phyloP scores from a whole-genome alignment of 2,888 invertebrate genomes.

The Drosophila helvetica region DNA sequence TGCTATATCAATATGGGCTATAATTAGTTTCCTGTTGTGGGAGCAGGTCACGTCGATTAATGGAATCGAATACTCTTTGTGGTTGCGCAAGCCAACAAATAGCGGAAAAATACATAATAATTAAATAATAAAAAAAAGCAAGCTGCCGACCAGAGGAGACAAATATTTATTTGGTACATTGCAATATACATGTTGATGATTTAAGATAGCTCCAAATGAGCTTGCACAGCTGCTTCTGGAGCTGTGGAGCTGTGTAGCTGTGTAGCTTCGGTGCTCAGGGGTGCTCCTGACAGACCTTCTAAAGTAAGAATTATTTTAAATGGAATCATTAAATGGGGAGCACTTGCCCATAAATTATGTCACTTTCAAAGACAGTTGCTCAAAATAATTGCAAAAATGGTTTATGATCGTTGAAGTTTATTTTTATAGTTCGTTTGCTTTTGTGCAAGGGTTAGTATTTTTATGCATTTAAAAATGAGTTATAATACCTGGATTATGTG shows the following conservation, averaged over 20 bases:
- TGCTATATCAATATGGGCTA: constrained; percentile 27
- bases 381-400: background rate
- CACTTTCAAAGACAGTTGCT: background rate
- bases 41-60: constrained; percentile 57
- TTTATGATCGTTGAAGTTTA: background rate
- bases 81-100: constrained; percentile 29
- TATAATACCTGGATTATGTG: background rate
- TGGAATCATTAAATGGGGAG: background rate
- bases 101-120: constrained; percentile 9
- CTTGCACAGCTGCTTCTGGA: constrained; percentile 64
- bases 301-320: constrained; percentile 3
- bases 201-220: constrained; percentile 58
- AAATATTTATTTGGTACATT: constrained; percentile 31
- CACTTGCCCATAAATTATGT: constrained; percentile 7
- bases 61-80: constrained; percentile 47
- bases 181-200: constrained; percentile 27
- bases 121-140: constrained; percentile 13
- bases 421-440: background rate
- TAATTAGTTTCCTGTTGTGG: constrained; percentile 46
- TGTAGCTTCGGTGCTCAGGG: background rate
- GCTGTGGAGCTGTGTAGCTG: background rate
- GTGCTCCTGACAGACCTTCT: background rate
- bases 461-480: background rate
- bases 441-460: background rate
- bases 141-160: constrained; percentile 21